These are phyloP conservation scores for Allacma fusca DNA, from an alignment of 2,888 invertebrate species.

Conservation along the genomic window DNA sequence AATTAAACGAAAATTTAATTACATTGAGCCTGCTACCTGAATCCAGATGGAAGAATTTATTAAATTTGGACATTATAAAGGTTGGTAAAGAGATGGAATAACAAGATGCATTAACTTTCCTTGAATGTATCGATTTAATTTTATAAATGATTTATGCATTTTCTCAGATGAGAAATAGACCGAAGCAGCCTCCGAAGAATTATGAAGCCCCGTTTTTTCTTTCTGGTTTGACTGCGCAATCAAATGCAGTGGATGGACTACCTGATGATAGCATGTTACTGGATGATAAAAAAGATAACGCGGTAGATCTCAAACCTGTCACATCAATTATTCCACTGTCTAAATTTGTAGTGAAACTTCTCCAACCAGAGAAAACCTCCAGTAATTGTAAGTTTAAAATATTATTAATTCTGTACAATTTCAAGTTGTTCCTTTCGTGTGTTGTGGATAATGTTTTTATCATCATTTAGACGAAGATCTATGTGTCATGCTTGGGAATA, in stretches of 20 bases:
- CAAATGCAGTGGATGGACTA: background rate
- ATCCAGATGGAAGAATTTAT: constrained; percentile 90
- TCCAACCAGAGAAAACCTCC: background rate
- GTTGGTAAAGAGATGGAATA: too few relatives aligned
- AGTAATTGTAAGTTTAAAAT: constrained; percentile 14
- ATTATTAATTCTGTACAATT: background rate
- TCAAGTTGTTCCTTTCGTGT: background rate
- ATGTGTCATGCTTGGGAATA: constrained; percentile 72
- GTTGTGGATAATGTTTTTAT: too few relatives aligned
- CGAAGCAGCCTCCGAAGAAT: constrained; percentile 80
- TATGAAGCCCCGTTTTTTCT: constrained; percentile 95
- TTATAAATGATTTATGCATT: background rate
- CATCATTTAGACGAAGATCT: constrained; percentile 65
- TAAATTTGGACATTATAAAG: constrained; percentile 85
- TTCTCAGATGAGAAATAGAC: constrained; percentile 76
- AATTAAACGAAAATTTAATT: constrained; percentile 78
- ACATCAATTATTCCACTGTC: background rate
- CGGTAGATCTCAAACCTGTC: background rate
- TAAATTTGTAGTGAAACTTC: constrained; percentile 6
- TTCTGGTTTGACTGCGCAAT: constrained; percentile 73
- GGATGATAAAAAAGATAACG: background rate
- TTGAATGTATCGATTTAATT: background rate
- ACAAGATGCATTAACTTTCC: too few relatives aligned
- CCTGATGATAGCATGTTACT: background rate
- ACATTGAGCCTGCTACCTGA: constrained; percentile 85